Conservation (phyloP, 1,140 invertebrate genomes). For the Mycetomoellerius zeteki region DNA sequence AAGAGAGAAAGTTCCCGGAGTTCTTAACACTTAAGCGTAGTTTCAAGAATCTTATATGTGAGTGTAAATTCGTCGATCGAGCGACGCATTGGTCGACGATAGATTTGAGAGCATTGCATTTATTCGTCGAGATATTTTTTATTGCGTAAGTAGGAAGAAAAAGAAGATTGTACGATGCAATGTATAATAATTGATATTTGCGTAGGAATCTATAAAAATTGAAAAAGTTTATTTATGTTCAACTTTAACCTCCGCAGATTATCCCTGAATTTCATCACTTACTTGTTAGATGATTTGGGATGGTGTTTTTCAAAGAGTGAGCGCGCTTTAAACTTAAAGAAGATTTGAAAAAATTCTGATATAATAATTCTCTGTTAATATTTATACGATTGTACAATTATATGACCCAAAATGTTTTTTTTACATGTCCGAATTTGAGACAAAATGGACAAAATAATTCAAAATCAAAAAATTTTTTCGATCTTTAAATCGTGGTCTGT, state of each 20-base stretch:
- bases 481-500: no score
- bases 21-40: conserved; percentile 37
- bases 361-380: no score
- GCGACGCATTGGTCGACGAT: neutral
- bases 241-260: neutral
- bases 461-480: no score
- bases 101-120: neutral
- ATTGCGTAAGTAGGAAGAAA: neutral
- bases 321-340: no score
- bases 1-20: neutral
- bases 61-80: conserved; percentile 19
- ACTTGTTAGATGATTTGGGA: no score
- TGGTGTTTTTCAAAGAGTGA: no score
- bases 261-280: no score
- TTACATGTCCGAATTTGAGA: no score
- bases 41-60: neutral
- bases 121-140: neutral
- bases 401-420: no score
- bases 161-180: neutral
- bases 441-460: no score
- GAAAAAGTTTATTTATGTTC: neutral
- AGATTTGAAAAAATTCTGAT: no score
- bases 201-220: neutral
- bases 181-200: neutral
- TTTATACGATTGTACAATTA: no score